phyloP scores from a whole-genome alignment of 2,113 vertebrate genomes.

The Sceloporus tristichus region DNA sequence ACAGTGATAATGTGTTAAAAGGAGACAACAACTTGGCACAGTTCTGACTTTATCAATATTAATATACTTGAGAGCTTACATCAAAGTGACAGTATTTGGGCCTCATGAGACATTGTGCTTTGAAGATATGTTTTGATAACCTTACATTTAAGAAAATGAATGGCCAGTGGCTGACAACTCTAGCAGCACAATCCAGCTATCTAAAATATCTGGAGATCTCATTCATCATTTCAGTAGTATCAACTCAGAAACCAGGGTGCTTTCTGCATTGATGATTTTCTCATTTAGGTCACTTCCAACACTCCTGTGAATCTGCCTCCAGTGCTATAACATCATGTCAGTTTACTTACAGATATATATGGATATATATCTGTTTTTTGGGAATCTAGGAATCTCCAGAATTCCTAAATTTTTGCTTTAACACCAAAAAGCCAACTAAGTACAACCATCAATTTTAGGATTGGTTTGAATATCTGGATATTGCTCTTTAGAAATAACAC shows the following conservation, averaged over 20 bases:
- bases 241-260: background rate
- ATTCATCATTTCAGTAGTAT: background rate
- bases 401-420: background rate
- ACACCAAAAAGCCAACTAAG: background rate
- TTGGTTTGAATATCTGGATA: background rate
- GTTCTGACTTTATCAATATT: conserved; percentile 36
- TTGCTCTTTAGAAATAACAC: background rate
- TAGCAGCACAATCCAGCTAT: background rate
- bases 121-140: conserved; percentile 34
- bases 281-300: background rate
- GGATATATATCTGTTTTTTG: background rate
- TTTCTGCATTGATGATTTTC: background rate
- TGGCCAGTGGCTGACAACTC: background rate
- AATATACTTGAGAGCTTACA: conserved; percentile 19
- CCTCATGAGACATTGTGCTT: background rate
- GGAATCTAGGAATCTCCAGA: background rate
- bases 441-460: background rate
- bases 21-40: conserved; percentile 27
- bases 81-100: conserved; percentile 9
- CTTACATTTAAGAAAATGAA: conserved; percentile 17
- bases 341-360: background rate
- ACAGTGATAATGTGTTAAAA: conserved; percentile 17
- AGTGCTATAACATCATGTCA: background rate
- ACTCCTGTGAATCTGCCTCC: background rate
- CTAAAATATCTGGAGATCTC: background rate